These are phyloP conservation scores for Hyposoter didymator DNA, from an alignment of 2,888 invertebrate species.

Conservation along the genomic window DNA sequence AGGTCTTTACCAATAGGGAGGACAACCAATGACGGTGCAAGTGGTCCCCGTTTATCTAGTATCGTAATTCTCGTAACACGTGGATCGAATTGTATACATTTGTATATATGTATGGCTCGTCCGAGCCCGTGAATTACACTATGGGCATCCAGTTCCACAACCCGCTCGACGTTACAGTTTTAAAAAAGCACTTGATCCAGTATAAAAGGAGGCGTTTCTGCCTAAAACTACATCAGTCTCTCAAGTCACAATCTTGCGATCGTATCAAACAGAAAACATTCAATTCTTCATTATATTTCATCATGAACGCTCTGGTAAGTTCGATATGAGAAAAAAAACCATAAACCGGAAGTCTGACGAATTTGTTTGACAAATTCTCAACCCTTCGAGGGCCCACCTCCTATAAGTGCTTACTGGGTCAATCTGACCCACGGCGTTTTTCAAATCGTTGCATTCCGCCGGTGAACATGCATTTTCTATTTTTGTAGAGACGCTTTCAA, in stretches of 20 bases:
- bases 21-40: constrained; percentile 22
- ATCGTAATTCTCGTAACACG: constrained; percentile 55
- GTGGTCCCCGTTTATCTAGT: constrained; percentile 37
- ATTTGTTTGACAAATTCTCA: too few species aligned
- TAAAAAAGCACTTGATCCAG: constrained; percentile 70
- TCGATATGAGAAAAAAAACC: too few species aligned
- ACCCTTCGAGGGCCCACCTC: too few species aligned
- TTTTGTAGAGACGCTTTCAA: too few species aligned
- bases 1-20: constrained; percentile 52
- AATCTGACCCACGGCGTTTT: too few species aligned
- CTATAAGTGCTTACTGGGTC: too few species aligned
- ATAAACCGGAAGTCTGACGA: too few species aligned
- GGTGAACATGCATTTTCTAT: too few species aligned
- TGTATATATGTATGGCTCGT: not conserved
- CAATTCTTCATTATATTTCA: constrained; percentile 64
- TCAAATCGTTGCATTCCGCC: too few species aligned
- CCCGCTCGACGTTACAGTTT: constrained; percentile 71
- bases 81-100: constrained; percentile 13
- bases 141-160: constrained; percentile 58
- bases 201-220: constrained; percentile 80
- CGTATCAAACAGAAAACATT: constrained; percentile 48
- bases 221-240: constrained; percentile 77
- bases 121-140: constrained; percentile 41
- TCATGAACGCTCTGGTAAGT: constrained; percentile 80
- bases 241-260: constrained; percentile 71